A percentile compares a stretch with the other conserved stretches of the same genome.
phyloP scores from a whole-genome alignment of 2,113 vertebrate species.

The Atractosteus spatula region DNA sequence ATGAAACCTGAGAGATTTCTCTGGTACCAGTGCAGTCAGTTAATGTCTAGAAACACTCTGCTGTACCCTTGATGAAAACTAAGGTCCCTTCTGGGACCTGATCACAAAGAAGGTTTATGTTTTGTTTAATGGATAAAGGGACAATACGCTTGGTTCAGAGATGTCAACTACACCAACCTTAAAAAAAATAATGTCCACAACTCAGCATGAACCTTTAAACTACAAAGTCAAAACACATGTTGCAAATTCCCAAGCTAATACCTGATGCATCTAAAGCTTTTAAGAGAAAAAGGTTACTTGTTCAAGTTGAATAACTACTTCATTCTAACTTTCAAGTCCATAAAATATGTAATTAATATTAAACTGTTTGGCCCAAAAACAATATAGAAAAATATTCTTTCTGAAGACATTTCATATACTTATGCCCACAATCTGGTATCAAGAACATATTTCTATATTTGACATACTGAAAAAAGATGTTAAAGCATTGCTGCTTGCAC shows the following conservation, averaged over 20 bases:
- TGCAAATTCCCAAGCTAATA: constrained; percentile 7
- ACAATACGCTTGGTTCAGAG: constrained; percentile 12
- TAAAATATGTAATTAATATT: background rate
- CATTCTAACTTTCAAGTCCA: background rate
- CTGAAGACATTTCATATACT: no score
- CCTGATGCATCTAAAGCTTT: constrained; percentile 3
- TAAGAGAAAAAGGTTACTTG: constrained; percentile 3
- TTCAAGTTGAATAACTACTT: background rate
- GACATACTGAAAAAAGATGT: no score
- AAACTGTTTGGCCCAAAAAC: background rate
- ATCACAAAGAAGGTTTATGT: background rate
- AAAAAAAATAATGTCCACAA: constrained; percentile 16
- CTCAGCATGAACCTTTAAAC: constrained; percentile 8
- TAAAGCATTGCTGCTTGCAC: no score
- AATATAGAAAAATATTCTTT: no score
- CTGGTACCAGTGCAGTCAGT: no score
- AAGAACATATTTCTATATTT: no score
- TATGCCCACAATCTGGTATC: no score
- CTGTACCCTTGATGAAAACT: background rate
- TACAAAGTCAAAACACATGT: constrained; percentile 1
- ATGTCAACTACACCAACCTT: constrained; percentile 22
- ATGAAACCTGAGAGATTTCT: no score
- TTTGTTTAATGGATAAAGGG: constrained; percentile 19
- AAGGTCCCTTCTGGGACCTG: background rate
- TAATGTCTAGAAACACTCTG: no score